phyloP scores from a whole-genome alignment of 2,797 vertebrate genomes.

The Manis javanica region DNA sequence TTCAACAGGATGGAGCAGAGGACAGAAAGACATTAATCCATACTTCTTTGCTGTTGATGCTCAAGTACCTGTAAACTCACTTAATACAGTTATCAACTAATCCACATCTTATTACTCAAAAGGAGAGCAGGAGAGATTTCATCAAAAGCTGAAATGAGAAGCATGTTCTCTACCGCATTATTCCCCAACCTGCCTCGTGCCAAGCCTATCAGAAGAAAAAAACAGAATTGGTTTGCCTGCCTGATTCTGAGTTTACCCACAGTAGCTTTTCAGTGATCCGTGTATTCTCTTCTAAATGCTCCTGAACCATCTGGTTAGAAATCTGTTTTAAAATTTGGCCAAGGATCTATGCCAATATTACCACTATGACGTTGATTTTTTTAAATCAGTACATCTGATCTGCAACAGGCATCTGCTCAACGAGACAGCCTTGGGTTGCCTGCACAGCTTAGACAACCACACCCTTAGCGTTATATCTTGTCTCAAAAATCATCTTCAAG shows the following conservation, averaged over 20 bases:
- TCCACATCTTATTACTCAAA: conserved; percentile 46
- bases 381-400: background rate
- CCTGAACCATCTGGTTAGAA: conserved; percentile 64
- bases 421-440: background rate
- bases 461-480: background rate
- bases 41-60: background rate
- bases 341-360: conserved; percentile 20
- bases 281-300: conserved; percentile 9
- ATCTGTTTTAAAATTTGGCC: conserved; percentile 63
- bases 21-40: conserved; percentile 23
- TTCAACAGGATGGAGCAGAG: background rate
- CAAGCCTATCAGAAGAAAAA: conserved; percentile 29
- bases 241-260: conserved; percentile 13
- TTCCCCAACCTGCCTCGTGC: background rate
- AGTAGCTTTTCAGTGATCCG: conserved; percentile 41
- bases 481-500: background rate
- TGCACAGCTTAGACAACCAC: background rate
- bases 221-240: background rate
- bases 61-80: conserved; percentile 59
- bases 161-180: background rate
- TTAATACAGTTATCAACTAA: conserved; percentile 48
- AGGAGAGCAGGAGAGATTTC: conserved; percentile 32
- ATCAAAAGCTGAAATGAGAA: conserved; percentile 44
- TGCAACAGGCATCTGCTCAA: background rate
- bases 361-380: conserved; percentile 10